These are phyloP conservation scores for Cervus canadensis DNA, from an alignment of 2,113 vertebrate species.

Conservation along the genomic window DNA sequence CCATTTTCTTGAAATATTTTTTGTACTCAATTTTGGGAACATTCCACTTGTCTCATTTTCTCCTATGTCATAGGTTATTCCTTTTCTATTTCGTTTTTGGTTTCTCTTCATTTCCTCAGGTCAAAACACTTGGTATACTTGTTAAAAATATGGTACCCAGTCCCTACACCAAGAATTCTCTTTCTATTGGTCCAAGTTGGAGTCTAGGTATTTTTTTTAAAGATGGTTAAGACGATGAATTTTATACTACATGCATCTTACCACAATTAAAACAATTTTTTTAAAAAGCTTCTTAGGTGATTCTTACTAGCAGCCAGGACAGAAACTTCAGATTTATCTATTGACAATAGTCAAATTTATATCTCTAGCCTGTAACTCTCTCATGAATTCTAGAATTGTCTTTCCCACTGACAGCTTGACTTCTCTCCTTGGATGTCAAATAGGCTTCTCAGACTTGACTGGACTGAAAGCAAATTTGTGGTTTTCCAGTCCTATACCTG, in stretches of 20 bases:
- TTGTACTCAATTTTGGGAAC: neutral
- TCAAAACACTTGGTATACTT: neutral
- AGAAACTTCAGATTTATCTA: neutral
- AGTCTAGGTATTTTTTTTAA: neutral
- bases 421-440: neutral
- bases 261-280: neutral
- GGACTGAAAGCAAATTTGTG: neutral
- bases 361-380: neutral
- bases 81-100: neutral
- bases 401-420: neutral
- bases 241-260: neutral
- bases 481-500: neutral
- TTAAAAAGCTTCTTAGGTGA: neutral
- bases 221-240: neutral
- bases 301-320: neutral
- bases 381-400: neutral
- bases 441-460: constrained; percentile 5
- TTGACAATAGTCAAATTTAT: neutral
- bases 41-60: neutral
- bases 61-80: neutral
- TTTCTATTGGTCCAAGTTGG: neutral
- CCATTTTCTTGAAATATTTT: neutral
- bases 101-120: neutral
- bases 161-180: neutral
- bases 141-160: neutral